Evolutionary conservation across 2,888 invertebrate species (phyloP).

Genomic region (Pogonocherus hispidulus): DNA sequence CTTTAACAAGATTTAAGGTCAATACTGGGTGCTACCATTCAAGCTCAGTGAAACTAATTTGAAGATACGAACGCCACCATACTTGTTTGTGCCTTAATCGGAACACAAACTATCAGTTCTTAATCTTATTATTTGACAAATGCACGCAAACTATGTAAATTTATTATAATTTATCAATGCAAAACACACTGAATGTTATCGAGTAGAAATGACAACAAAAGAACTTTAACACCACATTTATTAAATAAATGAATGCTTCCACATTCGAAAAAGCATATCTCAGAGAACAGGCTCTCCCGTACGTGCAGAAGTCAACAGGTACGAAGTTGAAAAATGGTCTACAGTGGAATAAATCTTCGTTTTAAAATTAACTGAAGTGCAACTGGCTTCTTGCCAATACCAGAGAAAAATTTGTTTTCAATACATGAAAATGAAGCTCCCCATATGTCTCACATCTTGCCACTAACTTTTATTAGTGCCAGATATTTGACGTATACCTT

Average conservation of each 20-base stretch:
- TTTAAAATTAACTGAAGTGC: constrained; percentile 4
- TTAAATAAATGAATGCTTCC: constrained; percentile 4
- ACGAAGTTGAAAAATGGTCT: constrained; percentile 2
- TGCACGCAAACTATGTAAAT: too few species aligned
- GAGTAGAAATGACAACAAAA: not conserved
- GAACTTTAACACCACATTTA: not conserved
- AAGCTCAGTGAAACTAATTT: too few species aligned
- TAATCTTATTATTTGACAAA: too few species aligned
- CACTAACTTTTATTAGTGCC: not conserved
- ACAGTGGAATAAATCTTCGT: constrained; percentile 6
- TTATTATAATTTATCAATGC: too few species aligned
- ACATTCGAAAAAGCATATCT: not conserved
- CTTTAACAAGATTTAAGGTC: too few species aligned
- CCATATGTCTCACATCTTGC: not conserved
- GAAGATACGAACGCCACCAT: too few species aligned
- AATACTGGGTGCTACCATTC: too few species aligned
- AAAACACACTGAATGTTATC: too few species aligned
- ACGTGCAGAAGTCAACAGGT: not conserved
- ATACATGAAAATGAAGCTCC: not conserved
- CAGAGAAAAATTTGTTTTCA: constrained; percentile 1
- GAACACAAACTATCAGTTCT: too few species aligned
- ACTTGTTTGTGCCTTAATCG: too few species aligned
- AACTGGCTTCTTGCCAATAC: constrained; percentile 1
- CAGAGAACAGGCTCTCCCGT: not conserved
- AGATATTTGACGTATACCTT: not conserved